These are phyloP conservation scores for Eugnorisma glareosa DNA, from an alignment of 2,888 invertebrate genomes.

Conservation along the genomic window DNA sequence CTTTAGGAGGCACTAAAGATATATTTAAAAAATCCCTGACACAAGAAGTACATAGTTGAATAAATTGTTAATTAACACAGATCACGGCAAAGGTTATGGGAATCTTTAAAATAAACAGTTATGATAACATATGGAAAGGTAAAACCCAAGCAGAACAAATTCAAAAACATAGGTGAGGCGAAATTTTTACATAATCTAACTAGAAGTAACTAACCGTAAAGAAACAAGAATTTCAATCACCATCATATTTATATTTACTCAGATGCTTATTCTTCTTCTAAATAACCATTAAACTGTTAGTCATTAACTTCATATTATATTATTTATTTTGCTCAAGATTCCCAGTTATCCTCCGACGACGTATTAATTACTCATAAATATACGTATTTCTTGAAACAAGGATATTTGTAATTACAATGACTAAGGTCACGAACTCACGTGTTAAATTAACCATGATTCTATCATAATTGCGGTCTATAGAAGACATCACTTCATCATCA, in stretches of 20 bases:
- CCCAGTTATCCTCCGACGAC: slow-evolving; percentile 27
- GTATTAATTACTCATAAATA: slow-evolving; percentile 51
- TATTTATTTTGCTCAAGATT: slow-evolving; percentile 16
- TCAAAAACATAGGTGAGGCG: neutral
- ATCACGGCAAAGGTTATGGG: neutral
- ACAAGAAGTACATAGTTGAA: neutral
- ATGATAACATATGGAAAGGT: too few species aligned
- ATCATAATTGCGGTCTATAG: slow-evolving; percentile 4
- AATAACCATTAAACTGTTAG: slow-evolving; percentile 25
- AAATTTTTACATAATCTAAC: neutral
- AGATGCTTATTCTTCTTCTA: neutral
- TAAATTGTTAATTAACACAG: neutral
- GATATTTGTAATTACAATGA: slow-evolving; percentile 56
- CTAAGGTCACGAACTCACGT: slow-evolving; percentile 49
- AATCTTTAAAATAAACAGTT: neutral
- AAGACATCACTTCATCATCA: neutral
- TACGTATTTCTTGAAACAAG: slow-evolving; percentile 39
- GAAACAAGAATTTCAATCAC: slow-evolving; percentile 23
- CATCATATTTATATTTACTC: slow-evolving; percentile 24
- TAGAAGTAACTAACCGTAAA: neutral
- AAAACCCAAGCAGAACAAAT: slow-evolving; percentile 1
- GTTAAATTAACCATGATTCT: slow-evolving; percentile 34
- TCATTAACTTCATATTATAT: slow-evolving; percentile 26
- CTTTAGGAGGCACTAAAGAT: neutral
- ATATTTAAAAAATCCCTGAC: too few species aligned